Conservation (phyloP, 1,140 invertebrate species). For the Pseudobourletiella spinata region DNA sequence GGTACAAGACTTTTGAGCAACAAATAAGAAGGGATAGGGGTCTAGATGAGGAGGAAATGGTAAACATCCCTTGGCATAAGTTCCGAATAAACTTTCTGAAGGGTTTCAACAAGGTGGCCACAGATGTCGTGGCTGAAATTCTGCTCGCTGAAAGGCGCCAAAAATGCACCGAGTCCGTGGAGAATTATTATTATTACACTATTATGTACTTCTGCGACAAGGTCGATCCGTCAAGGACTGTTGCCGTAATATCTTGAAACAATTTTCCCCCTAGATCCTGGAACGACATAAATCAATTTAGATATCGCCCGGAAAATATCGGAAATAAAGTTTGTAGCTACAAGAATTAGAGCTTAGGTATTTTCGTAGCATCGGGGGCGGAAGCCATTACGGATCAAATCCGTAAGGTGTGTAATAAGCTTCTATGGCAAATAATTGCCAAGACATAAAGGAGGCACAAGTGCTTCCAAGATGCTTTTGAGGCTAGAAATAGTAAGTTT, state of each 20-base stretch:
- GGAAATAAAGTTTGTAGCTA: no score
- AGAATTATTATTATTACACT: neutral
- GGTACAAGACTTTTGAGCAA: neutral
- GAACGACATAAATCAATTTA: neutral
- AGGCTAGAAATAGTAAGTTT: no score
- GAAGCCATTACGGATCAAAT: no score
- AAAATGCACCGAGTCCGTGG: neutral
- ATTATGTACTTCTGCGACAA: neutral
- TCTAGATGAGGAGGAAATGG: neutral
- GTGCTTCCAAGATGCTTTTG: no score
- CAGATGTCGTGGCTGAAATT: neutral
- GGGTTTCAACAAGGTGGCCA: neutral
- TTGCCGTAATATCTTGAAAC: neutral
- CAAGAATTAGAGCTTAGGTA: no score
- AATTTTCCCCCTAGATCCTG: neutral
- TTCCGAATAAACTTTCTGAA: neutral
- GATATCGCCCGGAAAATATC: neutral
- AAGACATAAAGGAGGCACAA: no score
- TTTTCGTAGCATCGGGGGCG: no score
- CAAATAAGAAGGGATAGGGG: neutral
- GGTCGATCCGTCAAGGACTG: neutral
- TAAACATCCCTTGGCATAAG: neutral
- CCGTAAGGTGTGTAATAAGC: no score
- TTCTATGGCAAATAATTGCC: no score
- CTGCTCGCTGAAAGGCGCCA: neutral